Conservation (phyloP, 2,888 invertebrate genomes). For the Parnassius mnemosyne region DNA sequence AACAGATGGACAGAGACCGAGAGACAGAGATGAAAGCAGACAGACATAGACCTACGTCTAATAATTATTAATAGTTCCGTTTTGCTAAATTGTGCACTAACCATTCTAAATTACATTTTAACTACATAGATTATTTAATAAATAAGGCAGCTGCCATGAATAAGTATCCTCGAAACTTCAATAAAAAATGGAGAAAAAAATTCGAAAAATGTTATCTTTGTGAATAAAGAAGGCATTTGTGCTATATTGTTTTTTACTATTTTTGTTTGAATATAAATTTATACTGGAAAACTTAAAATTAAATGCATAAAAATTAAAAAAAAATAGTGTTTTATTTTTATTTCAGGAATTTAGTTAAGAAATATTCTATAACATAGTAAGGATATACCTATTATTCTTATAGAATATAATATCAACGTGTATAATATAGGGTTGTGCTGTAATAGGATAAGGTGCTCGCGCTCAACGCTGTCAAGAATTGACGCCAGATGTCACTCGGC, state of each 20-base stretch:
- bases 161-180: not conserved
- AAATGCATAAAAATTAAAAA: not conserved
- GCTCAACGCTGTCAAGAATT: too few relatives aligned
- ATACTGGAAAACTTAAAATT: conserved; percentile 1
- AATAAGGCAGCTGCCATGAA: not conserved
- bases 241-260: conserved; percentile 10
- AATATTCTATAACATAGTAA: too few relatives aligned
- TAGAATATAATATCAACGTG: too few relatives aligned
- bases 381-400: too few relatives aligned
- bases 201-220: conserved; percentile 2
- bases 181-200: conserved; percentile 3
- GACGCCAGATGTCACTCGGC: too few relatives aligned
- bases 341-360: not conserved
- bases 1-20: too few relatives aligned
- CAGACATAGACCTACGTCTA: not conserved
- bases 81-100: not conserved
- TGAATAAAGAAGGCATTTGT: conserved; percentile 7
- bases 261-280: conserved; percentile 20
- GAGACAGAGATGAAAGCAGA: too few relatives aligned
- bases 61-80: not conserved
- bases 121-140: too few relatives aligned
- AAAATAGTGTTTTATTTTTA: too few relatives aligned
- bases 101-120: too few relatives aligned
- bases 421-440: too few relatives aligned
- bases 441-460: not conserved